Conservation (phyloP, 2,888 invertebrate species). For the Priapulus caudatus region DNA sequence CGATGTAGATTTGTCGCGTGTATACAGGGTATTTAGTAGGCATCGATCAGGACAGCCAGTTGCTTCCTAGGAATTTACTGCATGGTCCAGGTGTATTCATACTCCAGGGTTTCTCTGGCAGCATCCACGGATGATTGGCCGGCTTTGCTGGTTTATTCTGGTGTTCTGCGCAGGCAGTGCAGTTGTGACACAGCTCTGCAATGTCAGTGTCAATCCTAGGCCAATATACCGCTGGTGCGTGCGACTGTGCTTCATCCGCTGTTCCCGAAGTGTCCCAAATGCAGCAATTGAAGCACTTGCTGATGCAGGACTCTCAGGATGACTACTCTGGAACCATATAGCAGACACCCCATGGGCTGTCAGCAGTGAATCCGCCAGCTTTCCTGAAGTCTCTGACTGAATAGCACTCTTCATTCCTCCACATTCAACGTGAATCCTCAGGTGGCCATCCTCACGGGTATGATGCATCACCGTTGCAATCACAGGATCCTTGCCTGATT, state of each 20-base stretch:
- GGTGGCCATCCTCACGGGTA: slow-evolving; percentile 7
- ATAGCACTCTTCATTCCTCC: background rate
- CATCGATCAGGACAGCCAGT: slow-evolving; percentile 22
- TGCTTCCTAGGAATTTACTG: slow-evolving; percentile 17
- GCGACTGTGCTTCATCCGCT: no score
- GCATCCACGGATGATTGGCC: slow-evolving; percentile 25
- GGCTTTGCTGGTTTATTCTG: slow-evolving; percentile 18
- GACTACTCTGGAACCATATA: background rate
- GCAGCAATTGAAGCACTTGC: background rate
- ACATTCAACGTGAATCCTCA: background rate
- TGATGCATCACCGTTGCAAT: slow-evolving; percentile 10
- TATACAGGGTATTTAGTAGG: slow-evolving; percentile 22
- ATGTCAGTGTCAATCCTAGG: no score
- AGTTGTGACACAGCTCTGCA: no score
- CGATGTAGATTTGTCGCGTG: slow-evolving; percentile 14
- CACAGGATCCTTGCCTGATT: slow-evolving; percentile 11
- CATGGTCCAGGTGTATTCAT: slow-evolving; percentile 26
- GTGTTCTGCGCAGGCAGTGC: slow-evolving; percentile 20
- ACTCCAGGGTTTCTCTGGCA: slow-evolving; percentile 23
- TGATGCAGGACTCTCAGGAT: background rate
- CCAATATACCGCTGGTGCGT: no score
- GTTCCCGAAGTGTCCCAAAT: background rate
- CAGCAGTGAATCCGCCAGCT: background rate
- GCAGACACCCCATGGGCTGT: background rate
- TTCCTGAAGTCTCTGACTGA: background rate